Evolutionary conservation across 2,888 invertebrate genomes (phyloP).

Genomic region (Melanostoma scalare): DNA sequence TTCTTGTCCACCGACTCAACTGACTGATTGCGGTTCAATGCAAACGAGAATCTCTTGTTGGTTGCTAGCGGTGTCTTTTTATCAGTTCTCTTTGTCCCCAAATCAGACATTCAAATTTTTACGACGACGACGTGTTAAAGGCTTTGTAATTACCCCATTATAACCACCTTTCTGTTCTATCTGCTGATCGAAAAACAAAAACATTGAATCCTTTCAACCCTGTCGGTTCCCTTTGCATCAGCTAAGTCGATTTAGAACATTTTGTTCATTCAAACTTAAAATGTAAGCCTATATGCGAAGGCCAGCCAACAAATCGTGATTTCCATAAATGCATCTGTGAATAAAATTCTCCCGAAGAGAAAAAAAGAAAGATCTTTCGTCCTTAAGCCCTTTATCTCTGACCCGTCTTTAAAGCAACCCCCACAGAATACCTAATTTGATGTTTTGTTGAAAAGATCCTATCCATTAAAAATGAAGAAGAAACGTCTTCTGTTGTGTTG

Average conservation of each 20-base stretch:
- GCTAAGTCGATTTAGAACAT: conserved; percentile 2
- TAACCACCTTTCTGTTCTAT: conserved; percentile 18
- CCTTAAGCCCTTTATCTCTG: conserved; percentile 61
- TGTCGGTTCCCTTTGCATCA: conserved; percentile 40
- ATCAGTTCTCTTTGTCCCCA: neutral
- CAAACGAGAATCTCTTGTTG: neutral
- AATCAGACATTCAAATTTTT: conserved; percentile 9
- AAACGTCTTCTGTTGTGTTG: conserved; percentile 4
- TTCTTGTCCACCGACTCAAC: too few species aligned
- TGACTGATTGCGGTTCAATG: too few species aligned
- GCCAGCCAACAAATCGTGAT: conserved; percentile 50
- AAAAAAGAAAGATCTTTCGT: conserved; percentile 52
- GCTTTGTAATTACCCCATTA: conserved; percentile 36
- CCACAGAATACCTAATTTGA: conserved; percentile 58
- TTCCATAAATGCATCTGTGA: conserved; percentile 35
- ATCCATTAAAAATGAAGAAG: conserved; percentile 25
- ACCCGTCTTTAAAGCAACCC: conserved; percentile 38
- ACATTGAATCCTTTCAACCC: conserved; percentile 6
- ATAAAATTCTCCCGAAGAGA: conserved; percentile 21
- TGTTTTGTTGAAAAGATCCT: conserved; percentile 49
- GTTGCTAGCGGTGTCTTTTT: neutral
- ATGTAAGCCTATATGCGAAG: conserved; percentile 11
- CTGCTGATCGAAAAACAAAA: conserved; percentile 36
- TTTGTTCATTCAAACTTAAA: conserved; percentile 27
- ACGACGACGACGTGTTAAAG: conserved; percentile 15